Evolutionary conservation across 2,797 vertebrate species (phyloP), one percentile per base, ranked within the genome.

Genomic region (Sphaeramia orbicularis): DNA sequence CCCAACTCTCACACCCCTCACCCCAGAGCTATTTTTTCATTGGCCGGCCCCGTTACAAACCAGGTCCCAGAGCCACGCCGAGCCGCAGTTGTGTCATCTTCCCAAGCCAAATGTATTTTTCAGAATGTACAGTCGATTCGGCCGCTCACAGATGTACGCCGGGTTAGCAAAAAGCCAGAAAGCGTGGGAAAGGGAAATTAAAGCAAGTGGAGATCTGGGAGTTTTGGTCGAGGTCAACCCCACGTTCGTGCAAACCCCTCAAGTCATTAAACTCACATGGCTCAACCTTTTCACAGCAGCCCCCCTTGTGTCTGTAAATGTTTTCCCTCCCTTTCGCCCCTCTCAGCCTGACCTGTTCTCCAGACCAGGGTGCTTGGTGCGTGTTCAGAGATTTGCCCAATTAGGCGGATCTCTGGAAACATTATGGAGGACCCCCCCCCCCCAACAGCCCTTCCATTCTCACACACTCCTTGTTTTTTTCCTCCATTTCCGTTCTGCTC

Each of bases 361-460:
- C 42, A 57, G 72, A 83, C 77, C 62, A 37, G 61, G 48, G 78
- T 81, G 71, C 74, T 24, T 32, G 78, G 56, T 71, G 61, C 77
- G 80, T 69, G 67, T 58, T 84, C 45, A 16, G 69, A 87, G 80
- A 85, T 90, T 85, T 80, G 72, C 65, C 86, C 89, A 92, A 93
- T 94, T 94, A 94, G 85, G 50, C 68, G 72, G 70, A 78, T 85
- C 68, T 80, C 75, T 41, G 74, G 62, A 72, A 76, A 89, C 80
- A 62, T 84, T 76, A 81, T 68, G 68, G 73, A 79, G 19, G 57
- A 55, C 78, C 75, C n/a, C 56, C 66, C 43, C 68, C 43, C 61
- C 45, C 30, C n/a, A 18, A 50, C 64, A 32, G 38, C 55, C 41
- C 11, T 11, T 15, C 41, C 43, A 7, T 63, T 42, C 43, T 16